phyloP scores from a whole-genome alignment of 2,797 vertebrate genomes.

The Scyliorhinus canicula region DNA sequence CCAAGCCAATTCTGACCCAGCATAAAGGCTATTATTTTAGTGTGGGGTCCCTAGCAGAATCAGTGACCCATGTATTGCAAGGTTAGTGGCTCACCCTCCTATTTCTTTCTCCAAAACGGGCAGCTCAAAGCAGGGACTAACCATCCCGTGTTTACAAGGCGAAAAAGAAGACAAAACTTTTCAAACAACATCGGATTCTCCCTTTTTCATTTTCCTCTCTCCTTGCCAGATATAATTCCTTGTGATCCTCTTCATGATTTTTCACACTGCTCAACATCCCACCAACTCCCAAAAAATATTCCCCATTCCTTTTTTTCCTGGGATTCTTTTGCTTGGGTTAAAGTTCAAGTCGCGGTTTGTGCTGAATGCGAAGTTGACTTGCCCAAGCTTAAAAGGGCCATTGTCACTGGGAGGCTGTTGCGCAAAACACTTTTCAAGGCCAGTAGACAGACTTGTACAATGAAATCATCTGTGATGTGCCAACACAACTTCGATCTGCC shows the following conservation, averaged over 20 bases:
- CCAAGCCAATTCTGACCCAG: slow-evolving; percentile 5
- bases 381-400: neutral
- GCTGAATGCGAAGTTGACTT: slow-evolving; percentile 11
- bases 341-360: slow-evolving; percentile 13
- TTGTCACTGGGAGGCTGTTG: neutral
- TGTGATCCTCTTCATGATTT: slow-evolving; percentile 16
- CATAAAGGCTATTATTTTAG: slow-evolving; percentile 3
- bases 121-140: neutral
- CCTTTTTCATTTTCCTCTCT: neutral
- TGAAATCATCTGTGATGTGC: neutral
- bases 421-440: neutral
- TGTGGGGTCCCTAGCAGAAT: slow-evolving; percentile 40
- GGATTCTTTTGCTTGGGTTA: neutral
- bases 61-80: slow-evolving; percentile 30
- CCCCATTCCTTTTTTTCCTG: neutral
- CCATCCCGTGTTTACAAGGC: neutral
- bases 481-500: neutral
- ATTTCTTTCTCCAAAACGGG: neutral
- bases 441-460: neutral
- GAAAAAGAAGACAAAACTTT: neutral
- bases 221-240: neutral
- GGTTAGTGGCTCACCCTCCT: neutral
- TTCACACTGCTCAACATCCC: neutral
- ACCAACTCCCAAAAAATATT: neutral
- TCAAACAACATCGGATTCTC: neutral